Evolutionary conservation across 2,113 vertebrate species (phyloP).

Genomic region (Epinephelus moara): DNA sequence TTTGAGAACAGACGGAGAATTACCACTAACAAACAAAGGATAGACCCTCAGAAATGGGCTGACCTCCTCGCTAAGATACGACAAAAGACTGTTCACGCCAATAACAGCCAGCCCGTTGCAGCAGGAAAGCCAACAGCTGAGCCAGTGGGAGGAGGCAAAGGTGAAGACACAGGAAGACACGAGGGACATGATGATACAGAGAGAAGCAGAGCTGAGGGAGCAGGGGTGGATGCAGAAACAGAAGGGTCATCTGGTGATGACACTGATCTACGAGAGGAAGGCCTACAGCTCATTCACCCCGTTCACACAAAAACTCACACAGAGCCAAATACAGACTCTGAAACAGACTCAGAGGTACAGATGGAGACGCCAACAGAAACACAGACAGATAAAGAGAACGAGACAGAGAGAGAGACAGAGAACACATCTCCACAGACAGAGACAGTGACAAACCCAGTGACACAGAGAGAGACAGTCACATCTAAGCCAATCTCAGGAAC

Average conservation of each 20-base stretch:
- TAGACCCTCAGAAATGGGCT: slow-evolving; percentile 93
- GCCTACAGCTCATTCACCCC: slow-evolving; percentile 51
- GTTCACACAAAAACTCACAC: slow-evolving; percentile 38
- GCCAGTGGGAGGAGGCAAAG: slow-evolving; percentile 5
- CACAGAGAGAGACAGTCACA: slow-evolving; percentile 33
- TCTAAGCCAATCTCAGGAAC: slow-evolving; percentile 39
- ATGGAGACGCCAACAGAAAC: slow-evolving; percentile 37
- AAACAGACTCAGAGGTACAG: slow-evolving; percentile 36
- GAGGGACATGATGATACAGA: slow-evolving; percentile 26
- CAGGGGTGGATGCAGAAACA: slow-evolving; percentile 45
- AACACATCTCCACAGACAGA: slow-evolving; percentile 21
- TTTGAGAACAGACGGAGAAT: slow-evolving; percentile 87
- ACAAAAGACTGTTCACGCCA: slow-evolving; percentile 81
- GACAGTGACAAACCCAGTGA: slow-evolving; percentile 29
- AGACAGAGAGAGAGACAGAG: slow-evolving; percentile 34
- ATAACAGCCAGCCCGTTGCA: slow-evolving; percentile 52
- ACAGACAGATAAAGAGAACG: slow-evolving; percentile 14
- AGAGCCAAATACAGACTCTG: slow-evolving; percentile 28
- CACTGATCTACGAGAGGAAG: slow-evolving; percentile 72
- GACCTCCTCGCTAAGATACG: slow-evolving; percentile 92
- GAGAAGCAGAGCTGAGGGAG: slow-evolving; percentile 3
- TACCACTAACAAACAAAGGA: slow-evolving; percentile 87
- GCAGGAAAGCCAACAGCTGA: slow-evolving; percentile 40
- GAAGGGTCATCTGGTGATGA: slow-evolving; percentile 87
- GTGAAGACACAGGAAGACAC: not conserved